Percentiles rank a stretch among this genome's conserved stretches.
Evolutionary conservation across 2,797 vertebrate genomes (phyloP).

Genomic region (Muraenolepis orangiensis): DNA sequence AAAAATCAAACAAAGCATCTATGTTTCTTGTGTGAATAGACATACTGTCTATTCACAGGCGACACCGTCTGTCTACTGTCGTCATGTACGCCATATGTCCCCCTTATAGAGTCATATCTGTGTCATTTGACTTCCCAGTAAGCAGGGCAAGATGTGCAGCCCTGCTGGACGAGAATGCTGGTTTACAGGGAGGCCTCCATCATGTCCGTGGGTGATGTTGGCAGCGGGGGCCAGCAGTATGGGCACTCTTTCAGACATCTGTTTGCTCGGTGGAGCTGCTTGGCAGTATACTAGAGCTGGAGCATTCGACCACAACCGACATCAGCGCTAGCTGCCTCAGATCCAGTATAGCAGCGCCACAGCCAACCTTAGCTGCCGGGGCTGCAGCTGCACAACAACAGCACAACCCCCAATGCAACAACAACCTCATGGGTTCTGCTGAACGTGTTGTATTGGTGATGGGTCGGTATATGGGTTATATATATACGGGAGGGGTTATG

Average conservation of each 20-base stretch:
- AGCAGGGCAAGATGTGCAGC: conserved; percentile 50
- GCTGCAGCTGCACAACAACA: conserved; percentile 21
- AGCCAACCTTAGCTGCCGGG: conserved; percentile 42
- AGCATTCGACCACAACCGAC: conserved; percentile 61
- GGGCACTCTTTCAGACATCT: conserved; percentile 83
- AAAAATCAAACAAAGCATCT: background rate
- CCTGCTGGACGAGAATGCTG: conserved; percentile 69
- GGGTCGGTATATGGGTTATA: background rate
- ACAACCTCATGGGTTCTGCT: background rate
- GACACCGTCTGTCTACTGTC: background rate
- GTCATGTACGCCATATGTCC: background rate
- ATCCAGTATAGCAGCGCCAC: conserved; percentile 14
- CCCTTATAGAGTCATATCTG: background rate
- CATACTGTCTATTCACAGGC: too few relatives aligned
- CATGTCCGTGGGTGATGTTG: conserved; percentile 74
- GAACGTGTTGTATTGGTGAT: background rate
- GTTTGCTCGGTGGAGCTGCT: conserved; percentile 76
- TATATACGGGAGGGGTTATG: background rate
- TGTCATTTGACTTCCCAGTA: conserved; percentile 22
- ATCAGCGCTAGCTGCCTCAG: conserved; percentile 20
- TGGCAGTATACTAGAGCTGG: conserved; percentile 54
- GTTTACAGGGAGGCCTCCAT: conserved; percentile 61
- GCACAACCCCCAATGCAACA: background rate
- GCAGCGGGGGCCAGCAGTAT: conserved; percentile 66
- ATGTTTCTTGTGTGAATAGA: background rate